Evolutionary conservation across 2,113 vertebrate genomes (phyloP).

Genomic region (Ornithorhynchus anatinus): DNA sequence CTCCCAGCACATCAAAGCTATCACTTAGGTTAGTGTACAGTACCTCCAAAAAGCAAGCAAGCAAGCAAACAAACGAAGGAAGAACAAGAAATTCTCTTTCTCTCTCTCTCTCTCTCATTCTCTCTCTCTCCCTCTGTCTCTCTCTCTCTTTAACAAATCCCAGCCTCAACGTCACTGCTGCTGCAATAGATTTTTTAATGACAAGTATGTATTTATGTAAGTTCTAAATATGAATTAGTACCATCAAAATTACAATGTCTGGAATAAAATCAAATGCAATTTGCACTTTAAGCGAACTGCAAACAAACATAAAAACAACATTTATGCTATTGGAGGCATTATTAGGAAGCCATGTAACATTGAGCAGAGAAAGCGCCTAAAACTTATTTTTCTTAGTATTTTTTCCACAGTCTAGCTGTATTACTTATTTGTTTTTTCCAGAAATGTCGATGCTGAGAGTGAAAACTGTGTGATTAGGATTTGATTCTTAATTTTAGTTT

Average conservation of each 20-base stretch:
- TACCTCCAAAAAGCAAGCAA: constrained; percentile 61
- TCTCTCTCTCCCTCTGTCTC: not conserved
- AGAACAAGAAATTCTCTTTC: not conserved
- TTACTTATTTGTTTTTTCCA: constrained; percentile 35
- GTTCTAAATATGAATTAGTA: constrained; percentile 41
- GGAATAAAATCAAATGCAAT: constrained; percentile 50
- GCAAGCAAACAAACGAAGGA: constrained; percentile 44
- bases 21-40: constrained; percentile 41
- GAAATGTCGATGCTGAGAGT: constrained; percentile 42
- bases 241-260: constrained; percentile 39
- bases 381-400: constrained; percentile 33
- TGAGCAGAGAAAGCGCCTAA: constrained; percentile 7
- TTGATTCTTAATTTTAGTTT: constrained; percentile 59
- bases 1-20: constrained; percentile 55
- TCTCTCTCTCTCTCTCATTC: not conserved
- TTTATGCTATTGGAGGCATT: constrained; percentile 29
- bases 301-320: constrained; percentile 42
- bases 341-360: constrained; percentile 19
- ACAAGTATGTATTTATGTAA: constrained; percentile 49
- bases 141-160: not conserved
- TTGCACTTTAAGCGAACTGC: constrained; percentile 45
- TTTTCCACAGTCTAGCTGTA: not conserved
- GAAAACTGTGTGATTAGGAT: constrained; percentile 57
- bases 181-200: constrained; percentile 44
- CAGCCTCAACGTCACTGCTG: constrained; percentile 17